Evolutionary conservation across 2,888 invertebrate genomes (phyloP), one percentile per base, ranked within the genome.

Genomic region (Synanthedon vespiformis): DNA sequence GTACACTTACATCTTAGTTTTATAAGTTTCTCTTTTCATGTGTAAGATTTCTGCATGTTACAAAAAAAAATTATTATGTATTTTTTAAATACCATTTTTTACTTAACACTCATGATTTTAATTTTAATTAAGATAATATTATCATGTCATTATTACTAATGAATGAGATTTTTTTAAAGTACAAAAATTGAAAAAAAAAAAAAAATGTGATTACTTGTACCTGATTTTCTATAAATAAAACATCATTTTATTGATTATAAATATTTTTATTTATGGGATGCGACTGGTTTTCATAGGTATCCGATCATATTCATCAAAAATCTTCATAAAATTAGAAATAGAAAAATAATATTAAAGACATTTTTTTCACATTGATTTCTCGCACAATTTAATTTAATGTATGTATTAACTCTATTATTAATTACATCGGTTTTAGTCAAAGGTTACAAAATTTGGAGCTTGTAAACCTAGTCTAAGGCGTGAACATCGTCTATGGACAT

Each of bases 311-410:
- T 79, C 64, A 79, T 80, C 64, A 74, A 79, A 80, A 79, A 79
- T 81, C 75, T 76, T 79, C 81, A 77, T 85, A 85, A 85, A 84
- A 87, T 85, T 82, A 86, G 84, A 82, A 80, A 85, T 87, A 86
- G 84, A 86, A 86, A 87, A 87, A 86, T 87, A 86, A 86, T 87
- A 87, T 87, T 83, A 86, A 85, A 85, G 77, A 82, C 82, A 77
- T 76, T 77, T 73, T 77, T 73, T 72, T 44, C 44, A 44, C 44
- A 13, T 44, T 44, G 44, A 12, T 44, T 44, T 13, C 44, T 14
- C 14, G n/a, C 14, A 44, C 14, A 12, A 13, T 44, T 13, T n/a
- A 12, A 13, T 44, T 13, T n/a, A 40, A 48, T 48, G 40, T 49
- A 14, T 61, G 65, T 64, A 56, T 22, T 22, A 22, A 5, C 22